phyloP scores from a whole-genome alignment of 2,888 invertebrate genomes.

The Cheilosia pagana region DNA sequence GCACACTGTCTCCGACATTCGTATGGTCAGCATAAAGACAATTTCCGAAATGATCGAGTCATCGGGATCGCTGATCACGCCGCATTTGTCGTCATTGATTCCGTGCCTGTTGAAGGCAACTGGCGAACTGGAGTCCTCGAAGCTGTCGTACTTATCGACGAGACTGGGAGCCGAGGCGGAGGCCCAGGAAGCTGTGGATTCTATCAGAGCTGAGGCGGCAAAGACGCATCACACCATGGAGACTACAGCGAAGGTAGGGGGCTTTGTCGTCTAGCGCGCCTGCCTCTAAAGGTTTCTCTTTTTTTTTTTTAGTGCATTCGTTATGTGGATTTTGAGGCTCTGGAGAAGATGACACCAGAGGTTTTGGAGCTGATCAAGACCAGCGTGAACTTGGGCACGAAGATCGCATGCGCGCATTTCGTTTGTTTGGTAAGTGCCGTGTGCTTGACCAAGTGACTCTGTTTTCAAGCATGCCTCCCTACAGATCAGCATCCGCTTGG shows the following conservation, averaged over 20 bases:
- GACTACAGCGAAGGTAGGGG: constrained; percentile 89
- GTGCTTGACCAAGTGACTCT: constrained; percentile 53
- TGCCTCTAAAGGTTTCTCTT: background rate
- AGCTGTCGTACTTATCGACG: constrained; percentile 91
- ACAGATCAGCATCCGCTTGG: constrained; percentile 84
- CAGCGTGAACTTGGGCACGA: constrained; percentile 92
- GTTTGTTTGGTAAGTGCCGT: constrained; percentile 86
- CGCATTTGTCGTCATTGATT: constrained; percentile 91
- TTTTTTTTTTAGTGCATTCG: constrained; percentile 85
- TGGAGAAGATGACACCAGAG: constrained; percentile 92
- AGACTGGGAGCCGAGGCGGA: constrained; percentile 88
- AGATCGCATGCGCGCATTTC: constrained; percentile 92
- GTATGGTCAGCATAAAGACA: constrained; percentile 92
- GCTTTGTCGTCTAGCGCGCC: constrained; percentile 9
- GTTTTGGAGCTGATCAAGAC: constrained; percentile 91
- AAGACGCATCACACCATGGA: constrained; percentile 95
- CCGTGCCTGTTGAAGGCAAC: constrained; percentile 94
- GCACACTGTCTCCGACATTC: constrained; percentile 90
- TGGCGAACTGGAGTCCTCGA: constrained; percentile 92
- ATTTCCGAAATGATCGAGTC: constrained; percentile 93
- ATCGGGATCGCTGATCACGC: constrained; percentile 91
- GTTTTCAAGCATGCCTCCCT: background rate
- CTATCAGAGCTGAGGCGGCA: constrained; percentile 91
- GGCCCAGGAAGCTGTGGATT: constrained; percentile 91
- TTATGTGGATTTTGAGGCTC: constrained; percentile 89